Conservation (phyloP, 1,140 invertebrate species). For the Pseudobourletiella spinata region DNA sequence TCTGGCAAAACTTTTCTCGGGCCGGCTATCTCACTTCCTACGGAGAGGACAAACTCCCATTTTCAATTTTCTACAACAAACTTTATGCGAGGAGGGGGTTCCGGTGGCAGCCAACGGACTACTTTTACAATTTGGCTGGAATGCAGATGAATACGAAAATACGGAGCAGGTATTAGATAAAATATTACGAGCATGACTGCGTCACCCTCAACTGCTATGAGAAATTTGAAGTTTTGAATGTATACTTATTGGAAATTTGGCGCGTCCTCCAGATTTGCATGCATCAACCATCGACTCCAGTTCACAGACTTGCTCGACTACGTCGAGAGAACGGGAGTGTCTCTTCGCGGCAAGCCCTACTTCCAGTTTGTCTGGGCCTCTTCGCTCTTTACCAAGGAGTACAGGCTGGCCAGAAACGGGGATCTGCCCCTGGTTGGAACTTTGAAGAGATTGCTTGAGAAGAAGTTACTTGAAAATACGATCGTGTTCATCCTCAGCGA, state of each 20-base stretch:
- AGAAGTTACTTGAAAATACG: constrained; percentile 42
- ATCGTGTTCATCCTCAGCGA: constrained; percentile 75
- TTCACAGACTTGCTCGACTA: constrained; percentile 14
- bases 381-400: constrained; percentile 33
- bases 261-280: too few relatives aligned
- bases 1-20: constrained; percentile 66
- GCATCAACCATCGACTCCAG: constrained; percentile 17
- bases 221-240: too few relatives aligned
- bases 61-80: constrained; percentile 47
- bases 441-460: constrained; percentile 5
- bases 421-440: constrained; percentile 32
- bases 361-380: constrained; percentile 32
- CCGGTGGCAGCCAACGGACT: constrained; percentile 39
- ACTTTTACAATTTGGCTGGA: constrained; percentile 39
- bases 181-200: too few relatives aligned
- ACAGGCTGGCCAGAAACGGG: constrained; percentile 19
- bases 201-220: too few relatives aligned
- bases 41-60: constrained; percentile 56
- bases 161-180: too few relatives aligned
- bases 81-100: constrained; percentile 56
- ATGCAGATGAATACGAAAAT: too few relatives aligned
- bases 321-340: neutral
- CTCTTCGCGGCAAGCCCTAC: constrained; percentile 1
- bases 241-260: too few relatives aligned
- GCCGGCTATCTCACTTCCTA: constrained; percentile 65